phyloP scores from a whole-genome alignment of 2,113 vertebrate genomes.

The Rhodinocichla rosea region DNA sequence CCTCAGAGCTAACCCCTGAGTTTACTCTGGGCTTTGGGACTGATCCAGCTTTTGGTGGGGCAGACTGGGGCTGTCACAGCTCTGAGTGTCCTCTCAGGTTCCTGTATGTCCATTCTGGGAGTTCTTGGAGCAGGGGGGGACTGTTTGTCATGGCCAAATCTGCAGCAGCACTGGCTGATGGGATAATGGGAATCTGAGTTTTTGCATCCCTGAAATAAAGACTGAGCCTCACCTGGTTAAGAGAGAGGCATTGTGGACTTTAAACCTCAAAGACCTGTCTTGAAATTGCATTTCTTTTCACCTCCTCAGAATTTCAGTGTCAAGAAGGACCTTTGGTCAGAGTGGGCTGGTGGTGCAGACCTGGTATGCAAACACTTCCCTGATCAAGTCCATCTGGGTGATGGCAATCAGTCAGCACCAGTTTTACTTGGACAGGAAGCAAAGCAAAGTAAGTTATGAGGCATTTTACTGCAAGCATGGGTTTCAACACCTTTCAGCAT shows the following conservation, averaged over 20 bases:
- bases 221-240: background rate
- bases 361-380: constrained; percentile 97
- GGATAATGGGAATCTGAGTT: background rate
- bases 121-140: background rate
- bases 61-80: background rate
- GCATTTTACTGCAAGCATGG: background rate
- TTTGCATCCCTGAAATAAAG: background rate
- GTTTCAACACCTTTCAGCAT: background rate
- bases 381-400: constrained; percentile 99
- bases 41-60: rapidly evolving
- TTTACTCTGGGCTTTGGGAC: background rate
- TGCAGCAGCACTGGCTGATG: background rate
- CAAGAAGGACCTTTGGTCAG: constrained; percentile 92
- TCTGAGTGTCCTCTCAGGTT: background rate
- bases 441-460: constrained; percentile 90
- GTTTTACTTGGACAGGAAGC: constrained; percentile 97
- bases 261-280: background rate
- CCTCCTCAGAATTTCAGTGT: constrained; percentile 83
- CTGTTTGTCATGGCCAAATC: background rate
- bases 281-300: background rate
- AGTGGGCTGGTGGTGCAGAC: constrained; percentile 90
- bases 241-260: background rate
- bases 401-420: constrained; percentile 99
- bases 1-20: background rate
- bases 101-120: background rate